These are phyloP conservation scores for Timema podura DNA, from an alignment of 2,888 invertebrate species.

Conservation along the genomic window DNA sequence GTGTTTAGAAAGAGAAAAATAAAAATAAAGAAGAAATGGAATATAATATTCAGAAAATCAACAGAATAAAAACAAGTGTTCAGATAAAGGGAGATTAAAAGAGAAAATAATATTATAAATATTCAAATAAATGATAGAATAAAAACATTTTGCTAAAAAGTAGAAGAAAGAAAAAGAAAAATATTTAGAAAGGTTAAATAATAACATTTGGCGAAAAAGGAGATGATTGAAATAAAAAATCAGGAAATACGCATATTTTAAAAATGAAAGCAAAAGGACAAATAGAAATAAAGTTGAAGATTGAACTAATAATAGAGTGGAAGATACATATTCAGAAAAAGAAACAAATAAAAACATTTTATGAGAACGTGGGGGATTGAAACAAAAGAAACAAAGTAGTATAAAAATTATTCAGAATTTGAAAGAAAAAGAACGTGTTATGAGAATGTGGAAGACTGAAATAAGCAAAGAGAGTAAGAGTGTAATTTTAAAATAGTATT, in stretches of 20 bases:
- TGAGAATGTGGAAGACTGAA: background rate
- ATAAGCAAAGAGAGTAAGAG: background rate
- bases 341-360: background rate
- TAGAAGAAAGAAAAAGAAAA: too few species aligned
- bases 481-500: background rate
- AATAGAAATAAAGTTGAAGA: conserved; percentile 15
- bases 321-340: background rate
- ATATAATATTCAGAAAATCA: background rate
- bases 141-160: background rate
- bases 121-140: too few species aligned
- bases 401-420: background rate
- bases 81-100: background rate
- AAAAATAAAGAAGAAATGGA: background rate
- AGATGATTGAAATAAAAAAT: too few species aligned
- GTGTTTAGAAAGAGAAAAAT: background rate
- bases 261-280: background rate
- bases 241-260: background rate
- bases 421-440: background rate
- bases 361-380: background rate
- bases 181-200: too few species aligned
- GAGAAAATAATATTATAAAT: background rate
- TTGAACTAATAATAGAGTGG: too few species aligned
- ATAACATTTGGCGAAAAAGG: too few species aligned
- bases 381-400: too few species aligned
- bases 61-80: background rate